Percentiles rank a stretch among this genome's conserved stretches.
Conservation (phyloP, 53 echinoderm and acorn worm species). For the Antedon mediterranea region DNA sequence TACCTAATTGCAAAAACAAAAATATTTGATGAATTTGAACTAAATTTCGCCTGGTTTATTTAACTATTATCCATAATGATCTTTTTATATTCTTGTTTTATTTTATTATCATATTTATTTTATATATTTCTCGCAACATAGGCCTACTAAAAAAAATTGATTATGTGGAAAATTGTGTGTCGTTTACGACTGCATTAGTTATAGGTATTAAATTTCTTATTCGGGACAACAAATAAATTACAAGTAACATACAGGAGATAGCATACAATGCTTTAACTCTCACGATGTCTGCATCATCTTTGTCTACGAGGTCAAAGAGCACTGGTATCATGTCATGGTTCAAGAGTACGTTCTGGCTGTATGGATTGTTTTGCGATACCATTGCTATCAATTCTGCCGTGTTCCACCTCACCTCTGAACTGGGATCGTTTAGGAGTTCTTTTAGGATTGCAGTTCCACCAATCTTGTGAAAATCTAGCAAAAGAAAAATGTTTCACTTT, state of each 20-base stretch:
- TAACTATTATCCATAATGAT: no score
- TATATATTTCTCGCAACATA: no score
- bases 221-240: no score
- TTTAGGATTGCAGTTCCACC: slow-evolving; percentile 48
- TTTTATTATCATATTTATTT: no score
- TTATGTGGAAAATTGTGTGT: no score
- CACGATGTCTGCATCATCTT: slow-evolving; percentile 35
- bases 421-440: slow-evolving; percentile 40
- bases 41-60: no score
- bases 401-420: slow-evolving; percentile 85
- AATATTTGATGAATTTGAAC: no score
- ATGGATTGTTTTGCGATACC: slow-evolving; percentile 68
- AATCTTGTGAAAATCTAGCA: slow-evolving; percentile 66
- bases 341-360: slow-evolving; percentile 46
- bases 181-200: no score
- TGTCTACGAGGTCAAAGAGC: slow-evolving; percentile 44
- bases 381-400: slow-evolving; percentile 58
- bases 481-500: no score
- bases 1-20: slow-evolving; percentile 31
- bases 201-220: no score
- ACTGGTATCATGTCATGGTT: slow-evolving; percentile 31
- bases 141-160: no score
- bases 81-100: no score
- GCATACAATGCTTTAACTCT: slow-evolving; percentile 87
- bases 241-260: slow-evolving; percentile 73